Conservation (phyloP, 2,797 vertebrate species). For the Lutjanus argentimaculatus region DNA sequence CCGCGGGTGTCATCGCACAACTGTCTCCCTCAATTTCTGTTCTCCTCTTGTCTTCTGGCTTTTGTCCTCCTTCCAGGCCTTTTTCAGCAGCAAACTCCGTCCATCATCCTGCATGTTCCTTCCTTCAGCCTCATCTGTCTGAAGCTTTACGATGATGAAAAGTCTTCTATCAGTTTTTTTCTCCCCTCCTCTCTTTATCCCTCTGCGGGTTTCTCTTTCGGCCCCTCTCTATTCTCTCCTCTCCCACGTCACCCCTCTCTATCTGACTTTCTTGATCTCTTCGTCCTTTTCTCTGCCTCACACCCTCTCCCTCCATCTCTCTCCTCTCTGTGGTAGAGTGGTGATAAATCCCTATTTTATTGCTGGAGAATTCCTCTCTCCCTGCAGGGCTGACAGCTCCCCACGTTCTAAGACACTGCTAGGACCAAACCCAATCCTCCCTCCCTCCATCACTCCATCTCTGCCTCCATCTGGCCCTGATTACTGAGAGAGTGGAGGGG, state of each 20-base stretch:
- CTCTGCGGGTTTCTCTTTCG: constrained; percentile 41
- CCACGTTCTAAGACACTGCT: constrained; percentile 93
- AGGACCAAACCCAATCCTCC: constrained; percentile 90
- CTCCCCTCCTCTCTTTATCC: constrained; percentile 29
- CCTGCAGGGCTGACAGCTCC: constrained; percentile 98
- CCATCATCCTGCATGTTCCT: constrained; percentile 55
- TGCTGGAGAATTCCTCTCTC: constrained; percentile 97
- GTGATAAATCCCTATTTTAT: constrained; percentile 99
- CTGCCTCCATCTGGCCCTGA: constrained; percentile 99
- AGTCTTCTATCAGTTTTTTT: constrained; percentile 34
- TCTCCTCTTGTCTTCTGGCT: constrained; percentile 41
- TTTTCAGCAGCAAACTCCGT: constrained; percentile 51
- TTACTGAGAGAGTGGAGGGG: constrained; percentile 87
- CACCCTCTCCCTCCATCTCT: constrained; percentile 60
- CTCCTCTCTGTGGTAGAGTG: constrained; percentile 93
- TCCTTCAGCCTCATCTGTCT: constrained; percentile 60
- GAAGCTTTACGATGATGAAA: constrained; percentile 60
- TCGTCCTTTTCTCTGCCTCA: constrained; percentile 62
- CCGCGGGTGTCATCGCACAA: constrained; percentile 67
- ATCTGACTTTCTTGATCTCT: constrained; percentile 70
- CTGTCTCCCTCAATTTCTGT: constrained; percentile 69
- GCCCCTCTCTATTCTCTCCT: constrained; percentile 43
- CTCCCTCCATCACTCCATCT: constrained; percentile 81
- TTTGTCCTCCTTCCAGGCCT: constrained; percentile 35
- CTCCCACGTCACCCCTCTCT: constrained; percentile 57